Base-by-base conservation (phyloP, 2,888 invertebrate genomes). In the Thyatira batis region DNA sequence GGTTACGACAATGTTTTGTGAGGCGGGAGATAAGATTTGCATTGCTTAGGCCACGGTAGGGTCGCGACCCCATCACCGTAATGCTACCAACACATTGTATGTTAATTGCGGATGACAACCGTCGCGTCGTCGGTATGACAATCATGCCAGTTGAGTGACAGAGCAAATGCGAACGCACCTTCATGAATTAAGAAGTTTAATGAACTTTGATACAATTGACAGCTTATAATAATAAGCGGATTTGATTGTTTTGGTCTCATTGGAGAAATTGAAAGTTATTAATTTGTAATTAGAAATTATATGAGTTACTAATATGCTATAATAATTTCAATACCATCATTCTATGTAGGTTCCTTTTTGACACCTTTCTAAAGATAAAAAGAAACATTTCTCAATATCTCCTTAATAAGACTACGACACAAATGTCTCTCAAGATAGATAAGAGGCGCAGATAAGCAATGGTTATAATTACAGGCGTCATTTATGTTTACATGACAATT, bases 41-140 rank as follows among this genome's bases (percentile, higher is more conserved):
- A 61, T 65, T 58, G 55, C 55, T 52, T 51, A 27, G 45, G 33
- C 63, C 52, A 54, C 59, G 73, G 71, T 69, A 62, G 69, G 76
- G 80, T 80, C 80, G 69, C 73, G 72, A 80, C 80, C 82, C 76
- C 71, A 74, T 75, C 74, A 71, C 69, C 63, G 63, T 58, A 67
- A 67, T 71, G 90, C 91, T 90, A 89, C 91, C 78, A 79, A 68
- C 69, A 80, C 84, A 91, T 91, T 91, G 91, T 91, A 90, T 91
- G 91, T 67, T 88, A 91, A 91, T 90, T 69, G 68, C 62, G 58
- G 61, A 54, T 78, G 78, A 80, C 84, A 82, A 73, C 69, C 55
- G 69, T 66, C 56, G 73, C 55, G 69, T 66, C 56, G 73, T 77
- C 71, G 73, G 73, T 62, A 71, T 60, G 65, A 71, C 69, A 73